A percentile compares a stretch with the other conserved stretches of the same genome.
Evolutionary conservation across 2,888 invertebrate genomes (phyloP).

Genomic region (Pseudococcus jackbeardsleyi): DNA sequence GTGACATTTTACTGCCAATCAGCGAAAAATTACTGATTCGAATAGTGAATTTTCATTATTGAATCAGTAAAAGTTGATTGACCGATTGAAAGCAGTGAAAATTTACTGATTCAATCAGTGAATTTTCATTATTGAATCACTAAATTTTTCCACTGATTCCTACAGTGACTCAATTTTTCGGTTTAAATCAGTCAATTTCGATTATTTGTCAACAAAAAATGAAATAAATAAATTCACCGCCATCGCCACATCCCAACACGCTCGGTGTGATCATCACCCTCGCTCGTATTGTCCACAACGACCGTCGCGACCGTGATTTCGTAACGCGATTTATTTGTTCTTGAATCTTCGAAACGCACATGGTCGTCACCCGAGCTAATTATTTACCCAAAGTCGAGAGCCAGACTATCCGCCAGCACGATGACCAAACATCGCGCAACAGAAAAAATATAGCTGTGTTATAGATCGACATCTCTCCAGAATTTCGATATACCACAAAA

Average conservation of each 20-base stretch:
- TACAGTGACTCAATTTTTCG: too few relatives aligned
- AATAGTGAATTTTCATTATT: too few relatives aligned
- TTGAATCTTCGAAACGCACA: neutral
- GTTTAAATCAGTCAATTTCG: too few relatives aligned
- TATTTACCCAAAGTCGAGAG: constrained; percentile 17
- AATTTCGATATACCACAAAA: constrained; percentile 19
- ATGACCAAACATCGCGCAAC: neutral
- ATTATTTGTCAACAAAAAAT: too few relatives aligned
- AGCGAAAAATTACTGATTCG: too few relatives aligned
- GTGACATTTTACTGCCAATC: too few relatives aligned
- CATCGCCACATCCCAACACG: neutral
- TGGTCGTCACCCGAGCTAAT: constrained; percentile 15
- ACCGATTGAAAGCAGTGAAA: too few relatives aligned
- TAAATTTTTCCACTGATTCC: too few relatives aligned
- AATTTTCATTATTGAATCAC: too few relatives aligned
- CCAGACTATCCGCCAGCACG: neutral
- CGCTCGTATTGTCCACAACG: neutral
- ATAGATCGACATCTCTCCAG: constrained; percentile 11
- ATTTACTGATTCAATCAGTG: too few relatives aligned
- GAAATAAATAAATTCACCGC: constrained; percentile 21
- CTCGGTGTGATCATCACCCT: neutral
- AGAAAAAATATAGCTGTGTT: neutral
- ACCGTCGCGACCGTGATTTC: neutral
- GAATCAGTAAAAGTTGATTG: too few relatives aligned
- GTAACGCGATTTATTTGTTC: constrained; percentile 2